Conservation (phyloP, 2,888 invertebrate genomes). For the Nephrocerus scutellatus region DNA sequence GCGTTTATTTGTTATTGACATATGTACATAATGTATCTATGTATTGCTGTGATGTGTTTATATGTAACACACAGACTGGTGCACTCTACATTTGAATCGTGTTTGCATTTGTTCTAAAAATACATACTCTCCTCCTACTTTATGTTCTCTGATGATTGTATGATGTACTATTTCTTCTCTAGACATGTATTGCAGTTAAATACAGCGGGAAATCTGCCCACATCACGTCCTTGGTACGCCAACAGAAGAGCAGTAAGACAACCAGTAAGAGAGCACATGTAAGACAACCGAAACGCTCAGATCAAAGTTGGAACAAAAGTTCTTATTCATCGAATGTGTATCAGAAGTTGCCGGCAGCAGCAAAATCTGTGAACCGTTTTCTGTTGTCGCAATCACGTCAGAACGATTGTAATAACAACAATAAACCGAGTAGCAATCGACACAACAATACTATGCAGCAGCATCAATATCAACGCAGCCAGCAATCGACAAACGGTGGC, state of each 20-base stretch:
- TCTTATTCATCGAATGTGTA: conserved; percentile 28
- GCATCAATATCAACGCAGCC: conserved; percentile 15
- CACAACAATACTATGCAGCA: conserved; percentile 15
- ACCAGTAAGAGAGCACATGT: conserved; percentile 20
- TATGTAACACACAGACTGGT: conserved; percentile 14
- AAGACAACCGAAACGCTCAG: conserved; percentile 24
- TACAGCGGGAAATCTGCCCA: conserved; percentile 36
- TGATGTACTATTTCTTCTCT: conserved; percentile 8
- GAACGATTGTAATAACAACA: conserved; percentile 26
- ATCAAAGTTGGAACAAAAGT: conserved; percentile 31
- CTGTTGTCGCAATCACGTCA: conserved; percentile 17
- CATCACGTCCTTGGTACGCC: conserved; percentile 37
- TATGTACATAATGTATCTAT: too few species aligned
- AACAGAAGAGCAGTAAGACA: conserved; percentile 31
- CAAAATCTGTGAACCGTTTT: conserved; percentile 18
- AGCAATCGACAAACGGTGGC: conserved; percentile 11
- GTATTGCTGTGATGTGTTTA: conserved; percentile 12
- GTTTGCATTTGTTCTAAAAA: conserved; percentile 7
- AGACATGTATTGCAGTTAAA: conserved; percentile 35
- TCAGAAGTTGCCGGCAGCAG: conserved; percentile 19
- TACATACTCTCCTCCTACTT: conserved; percentile 7
- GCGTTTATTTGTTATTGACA: conserved; percentile 6
- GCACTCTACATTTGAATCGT: too few species aligned
- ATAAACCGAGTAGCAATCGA: conserved; percentile 17
- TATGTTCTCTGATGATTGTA: conserved; percentile 9